Evolutionary conservation across 64 coral and sea anemone species (phyloP), one percentile per base, ranked within the genome.

Genomic region (Hydrozoanthus tunicans): DNA sequence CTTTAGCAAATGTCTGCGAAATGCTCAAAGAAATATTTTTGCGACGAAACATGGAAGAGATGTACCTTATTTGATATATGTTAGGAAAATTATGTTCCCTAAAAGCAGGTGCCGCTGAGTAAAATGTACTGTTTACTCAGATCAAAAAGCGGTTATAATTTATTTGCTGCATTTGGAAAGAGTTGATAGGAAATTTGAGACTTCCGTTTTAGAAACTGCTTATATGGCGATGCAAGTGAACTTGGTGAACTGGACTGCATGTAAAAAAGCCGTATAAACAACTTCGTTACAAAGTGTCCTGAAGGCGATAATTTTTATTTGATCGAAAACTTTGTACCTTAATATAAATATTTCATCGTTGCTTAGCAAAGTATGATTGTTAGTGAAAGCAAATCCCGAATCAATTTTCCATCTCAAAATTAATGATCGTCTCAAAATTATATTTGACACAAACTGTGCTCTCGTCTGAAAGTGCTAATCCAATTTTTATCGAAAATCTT

Each of bases 21-120:
- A 77, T 94, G 59, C 90, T 97, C 3, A 97, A 97, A 80, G 95
- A 97, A 27, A 97, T 97, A 13, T 97, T 97, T 62, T 81, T 97
- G 8, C 81, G 95, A 14, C 70, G 89, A 67, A 97, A 97, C 59
- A 97, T 97, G 95, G 95, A 97, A 89, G 95, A 97, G 64, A 97
- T 97, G 95, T 97, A 97, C 81, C 83, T 97, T 59, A 97, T 97
- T 53, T 97, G 86, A 90, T 59, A 70, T 77, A 68, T 74, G 10
- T 26, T 78, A 53, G 23, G 9, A 6, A 65, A 77, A 24, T 53
- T 51, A 13, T 58, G 11, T 78, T 60, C 52, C 9, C 53, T 11
- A 78, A 77, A 11, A 63, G 73, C 88, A 90, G 61, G 76, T 90
- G 71, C 62, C 53, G 23, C 56, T 73, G 59, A 11, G 54, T 75